phyloP scores from a whole-genome alignment of 2,888 invertebrate species.

The Syritta pipiens region DNA sequence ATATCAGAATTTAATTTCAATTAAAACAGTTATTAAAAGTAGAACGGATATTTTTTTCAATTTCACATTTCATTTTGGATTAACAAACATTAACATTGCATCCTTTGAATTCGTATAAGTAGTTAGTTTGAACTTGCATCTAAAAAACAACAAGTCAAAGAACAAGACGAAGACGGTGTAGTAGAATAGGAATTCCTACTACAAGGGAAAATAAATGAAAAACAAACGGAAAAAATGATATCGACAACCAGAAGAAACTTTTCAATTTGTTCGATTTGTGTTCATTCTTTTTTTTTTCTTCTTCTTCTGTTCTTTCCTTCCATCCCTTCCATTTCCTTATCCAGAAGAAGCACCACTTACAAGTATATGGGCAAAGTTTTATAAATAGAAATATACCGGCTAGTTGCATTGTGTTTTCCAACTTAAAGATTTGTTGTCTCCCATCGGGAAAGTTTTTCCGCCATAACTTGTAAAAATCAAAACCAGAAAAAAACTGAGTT shows the following conservation, averaged over 20 bases:
- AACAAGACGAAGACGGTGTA: constrained; percentile 11
- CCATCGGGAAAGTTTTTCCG: no score
- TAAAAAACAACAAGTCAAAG: not conserved
- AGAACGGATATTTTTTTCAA: constrained; percentile 41
- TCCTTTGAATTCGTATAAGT: constrained; percentile 42
- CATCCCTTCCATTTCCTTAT: no score
- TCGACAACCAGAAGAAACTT: constrained; percentile 64
- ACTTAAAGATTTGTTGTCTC: not conserved
- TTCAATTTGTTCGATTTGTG: constrained; percentile 61
- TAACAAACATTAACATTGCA: constrained; percentile 35
- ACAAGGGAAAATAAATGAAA: constrained; percentile 38
- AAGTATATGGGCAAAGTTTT: constrained; percentile 53
- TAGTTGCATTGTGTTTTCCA: constrained; percentile 51
- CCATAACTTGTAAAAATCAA: no score
- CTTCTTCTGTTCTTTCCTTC: constrained; percentile 16
- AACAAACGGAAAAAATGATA: constrained; percentile 53
- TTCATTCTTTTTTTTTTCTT: constrained; percentile 13
- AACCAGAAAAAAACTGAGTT: no score
- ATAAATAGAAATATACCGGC: constrained; percentile 42
- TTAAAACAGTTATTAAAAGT: constrained; percentile 39
- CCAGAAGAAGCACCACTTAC: constrained; percentile 57
- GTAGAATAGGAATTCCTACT: constrained; percentile 47
- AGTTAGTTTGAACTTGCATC: constrained; percentile 35
- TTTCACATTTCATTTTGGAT: constrained; percentile 31
- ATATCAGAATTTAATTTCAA: constrained; percentile 47